Evolutionary conservation across 1,140 invertebrate genomes (phyloP).

Genomic region (Platyura marginata): DNA sequence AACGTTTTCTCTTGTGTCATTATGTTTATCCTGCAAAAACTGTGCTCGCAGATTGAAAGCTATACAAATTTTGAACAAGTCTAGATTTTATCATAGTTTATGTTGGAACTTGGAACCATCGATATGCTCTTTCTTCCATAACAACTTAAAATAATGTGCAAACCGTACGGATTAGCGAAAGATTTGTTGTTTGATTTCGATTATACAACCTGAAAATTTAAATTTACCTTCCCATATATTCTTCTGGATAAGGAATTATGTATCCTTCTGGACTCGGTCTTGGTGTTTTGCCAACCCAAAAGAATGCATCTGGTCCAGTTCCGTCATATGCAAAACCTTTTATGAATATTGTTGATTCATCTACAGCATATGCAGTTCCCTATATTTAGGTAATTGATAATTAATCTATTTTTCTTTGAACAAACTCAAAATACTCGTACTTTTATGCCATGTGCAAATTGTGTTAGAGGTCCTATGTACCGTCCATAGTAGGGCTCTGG

Average conservation of each 20-base stretch:
- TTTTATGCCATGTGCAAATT: constrained; percentile 53
- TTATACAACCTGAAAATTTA: too few species aligned
- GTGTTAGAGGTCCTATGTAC: constrained; percentile 43
- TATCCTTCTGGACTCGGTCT: constrained; percentile 59
- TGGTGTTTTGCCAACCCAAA: constrained; percentile 67
- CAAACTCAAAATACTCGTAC: constrained; percentile 8
- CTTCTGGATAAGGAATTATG: constrained; percentile 69
- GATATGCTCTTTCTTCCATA: too few species aligned
- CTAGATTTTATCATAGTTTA: too few species aligned
- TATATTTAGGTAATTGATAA: constrained; percentile 7
- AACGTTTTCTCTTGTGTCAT: too few species aligned
- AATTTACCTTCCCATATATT: constrained; percentile 48
- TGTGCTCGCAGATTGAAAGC: too few species aligned
- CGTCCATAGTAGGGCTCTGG: constrained; percentile 57
- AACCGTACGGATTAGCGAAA: too few species aligned
- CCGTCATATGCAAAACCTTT: constrained; percentile 76
- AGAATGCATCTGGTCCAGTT: constrained; percentile 64
- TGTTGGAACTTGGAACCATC: too few species aligned
- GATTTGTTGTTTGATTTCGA: too few species aligned
- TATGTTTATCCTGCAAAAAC: too few species aligned
- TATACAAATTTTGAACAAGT: too few species aligned
- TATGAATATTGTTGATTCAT: constrained; percentile 72
- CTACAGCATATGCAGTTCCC: constrained; percentile 66
- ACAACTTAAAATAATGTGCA: too few species aligned
- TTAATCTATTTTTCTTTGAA: too few species aligned